These are phyloP conservation scores for Trinorchestia longiramus DNA, from an alignment of 1,140 invertebrate species.

Conservation along the genomic window DNA sequence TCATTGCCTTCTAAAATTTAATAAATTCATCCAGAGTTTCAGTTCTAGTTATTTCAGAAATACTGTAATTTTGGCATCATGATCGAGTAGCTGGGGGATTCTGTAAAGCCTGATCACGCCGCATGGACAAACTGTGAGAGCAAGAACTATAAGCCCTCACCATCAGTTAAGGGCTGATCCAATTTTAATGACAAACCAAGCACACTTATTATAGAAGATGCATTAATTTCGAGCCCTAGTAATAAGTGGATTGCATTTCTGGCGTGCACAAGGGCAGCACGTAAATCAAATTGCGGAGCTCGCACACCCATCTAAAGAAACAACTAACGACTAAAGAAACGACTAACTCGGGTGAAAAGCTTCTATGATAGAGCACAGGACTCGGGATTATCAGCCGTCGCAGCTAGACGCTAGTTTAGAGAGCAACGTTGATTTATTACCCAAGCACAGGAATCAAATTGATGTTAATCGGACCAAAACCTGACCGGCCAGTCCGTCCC, in stretches of 20 bases:
- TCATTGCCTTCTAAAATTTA: background rate
- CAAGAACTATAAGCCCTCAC: background rate
- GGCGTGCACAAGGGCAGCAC: background rate
- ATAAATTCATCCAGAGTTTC: background rate
- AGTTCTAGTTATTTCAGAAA: background rate
- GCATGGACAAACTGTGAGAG: background rate
- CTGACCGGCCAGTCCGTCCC: background rate
- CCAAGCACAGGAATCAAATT: background rate
- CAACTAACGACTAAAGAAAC: background rate
- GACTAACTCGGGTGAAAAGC: conserved; percentile 40
- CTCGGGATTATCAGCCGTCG: background rate
- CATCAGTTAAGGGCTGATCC: conserved; percentile 33
- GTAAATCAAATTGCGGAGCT: conserved; percentile 26
- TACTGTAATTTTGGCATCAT: background rate
- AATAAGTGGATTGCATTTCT: conserved; percentile 11
- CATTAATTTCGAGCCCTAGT: conserved; percentile 11
- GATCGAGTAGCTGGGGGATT: background rate
- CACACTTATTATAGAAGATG: conserved; percentile 15
- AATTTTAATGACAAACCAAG: conserved; percentile 28
- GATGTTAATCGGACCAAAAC: conserved; percentile 18
- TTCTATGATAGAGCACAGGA: conserved; percentile 46
- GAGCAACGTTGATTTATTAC: conserved; percentile 47
- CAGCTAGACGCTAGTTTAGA: conserved; percentile 22
- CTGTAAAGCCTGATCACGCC: background rate
- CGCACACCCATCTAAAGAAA: conserved; percentile 28